Conservation (phyloP, 2,113 vertebrate species). For the Chaetura pelagica region DNA sequence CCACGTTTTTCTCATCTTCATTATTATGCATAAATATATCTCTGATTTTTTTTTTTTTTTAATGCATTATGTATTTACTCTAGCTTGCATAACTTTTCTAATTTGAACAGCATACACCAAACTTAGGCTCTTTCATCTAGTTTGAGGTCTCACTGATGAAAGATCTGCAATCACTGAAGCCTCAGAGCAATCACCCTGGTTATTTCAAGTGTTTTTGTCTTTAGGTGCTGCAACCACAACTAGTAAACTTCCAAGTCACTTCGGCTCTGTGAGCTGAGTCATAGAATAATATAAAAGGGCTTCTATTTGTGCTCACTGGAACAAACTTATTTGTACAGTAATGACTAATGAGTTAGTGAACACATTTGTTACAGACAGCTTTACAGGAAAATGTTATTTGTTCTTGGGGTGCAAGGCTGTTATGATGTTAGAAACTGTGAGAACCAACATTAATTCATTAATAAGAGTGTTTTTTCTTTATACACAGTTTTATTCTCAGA, state of each 20-base stretch:
- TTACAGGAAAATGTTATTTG: conserved; percentile 10
- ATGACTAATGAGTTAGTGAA: not conserved
- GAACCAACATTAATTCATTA: not conserved
- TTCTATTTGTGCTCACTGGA: conserved; percentile 12
- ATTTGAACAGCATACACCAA: not conserved
- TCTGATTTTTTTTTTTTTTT: not conserved
- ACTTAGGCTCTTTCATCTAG: not conserved
- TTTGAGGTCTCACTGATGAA: not conserved
- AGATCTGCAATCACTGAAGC: not conserved
- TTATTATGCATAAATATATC: not conserved
- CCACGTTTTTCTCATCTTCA: not conserved
- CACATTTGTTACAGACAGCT: not conserved
- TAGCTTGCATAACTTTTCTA: not conserved
- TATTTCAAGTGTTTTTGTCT: conserved; percentile 38
- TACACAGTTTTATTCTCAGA: conserved; percentile 7
- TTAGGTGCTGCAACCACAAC: not conserved
- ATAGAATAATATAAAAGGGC: not conserved
- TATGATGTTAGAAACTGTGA: conserved; percentile 2
- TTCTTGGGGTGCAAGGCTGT: not conserved
- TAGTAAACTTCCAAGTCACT: not conserved
- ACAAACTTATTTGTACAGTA: not conserved
- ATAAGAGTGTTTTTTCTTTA: not conserved
- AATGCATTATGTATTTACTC: not conserved
- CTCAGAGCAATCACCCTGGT: not conserved
- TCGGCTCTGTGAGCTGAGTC: conserved; percentile 18